A percentile compares a stretch with the other conserved stretches of the same genome.
Conservation (phyloP, 35 echinoderm and acorn worm genomes). For the Apostichopus parvimensis region DNA sequence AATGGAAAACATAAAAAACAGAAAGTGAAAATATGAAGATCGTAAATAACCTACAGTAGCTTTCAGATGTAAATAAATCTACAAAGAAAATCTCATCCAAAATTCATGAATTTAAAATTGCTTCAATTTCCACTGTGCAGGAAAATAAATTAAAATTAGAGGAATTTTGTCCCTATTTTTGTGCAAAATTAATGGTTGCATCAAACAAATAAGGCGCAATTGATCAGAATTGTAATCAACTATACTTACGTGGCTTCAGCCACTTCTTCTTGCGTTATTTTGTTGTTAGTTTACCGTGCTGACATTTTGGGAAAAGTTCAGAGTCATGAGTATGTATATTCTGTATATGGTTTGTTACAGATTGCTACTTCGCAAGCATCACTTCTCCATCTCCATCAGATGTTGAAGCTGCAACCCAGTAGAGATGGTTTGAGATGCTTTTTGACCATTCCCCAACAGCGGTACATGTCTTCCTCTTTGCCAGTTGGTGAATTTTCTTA, state of each 20-base stretch:
- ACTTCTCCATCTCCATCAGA: slow-evolving; percentile 51
- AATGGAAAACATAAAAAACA: neutral
- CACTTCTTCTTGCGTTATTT: slow-evolving; percentile 36
- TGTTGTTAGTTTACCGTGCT: slow-evolving; percentile 11
- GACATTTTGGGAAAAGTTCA: slow-evolving; percentile 26
- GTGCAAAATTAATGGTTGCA: neutral
- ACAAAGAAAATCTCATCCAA: neutral
- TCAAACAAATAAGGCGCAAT: neutral
- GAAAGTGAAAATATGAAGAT: neutral
- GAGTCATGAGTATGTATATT: slow-evolving; percentile 32
- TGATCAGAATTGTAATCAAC: too few relatives aligned
- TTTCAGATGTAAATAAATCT: neutral
- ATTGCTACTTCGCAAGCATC: slow-evolving; percentile 42
- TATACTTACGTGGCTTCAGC: slow-evolving; percentile 43
- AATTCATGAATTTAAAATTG: neutral
- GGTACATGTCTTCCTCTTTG: slow-evolving; percentile 6
- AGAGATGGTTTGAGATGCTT: slow-evolving; percentile 50
- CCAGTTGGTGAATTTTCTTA: slow-evolving; percentile 19
- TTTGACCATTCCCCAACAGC: slow-evolving; percentile 9
- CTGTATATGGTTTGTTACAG: slow-evolving; percentile 35
- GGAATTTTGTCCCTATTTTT: neutral
- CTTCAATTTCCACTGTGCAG: neutral
- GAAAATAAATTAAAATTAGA: neutral
- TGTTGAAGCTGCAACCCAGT: slow-evolving; percentile 60
- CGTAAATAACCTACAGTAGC: neutral